These are phyloP conservation scores for Drosophila prosaltans DNA, from an alignment of 1,140 invertebrate species.

Conservation along the genomic window DNA sequence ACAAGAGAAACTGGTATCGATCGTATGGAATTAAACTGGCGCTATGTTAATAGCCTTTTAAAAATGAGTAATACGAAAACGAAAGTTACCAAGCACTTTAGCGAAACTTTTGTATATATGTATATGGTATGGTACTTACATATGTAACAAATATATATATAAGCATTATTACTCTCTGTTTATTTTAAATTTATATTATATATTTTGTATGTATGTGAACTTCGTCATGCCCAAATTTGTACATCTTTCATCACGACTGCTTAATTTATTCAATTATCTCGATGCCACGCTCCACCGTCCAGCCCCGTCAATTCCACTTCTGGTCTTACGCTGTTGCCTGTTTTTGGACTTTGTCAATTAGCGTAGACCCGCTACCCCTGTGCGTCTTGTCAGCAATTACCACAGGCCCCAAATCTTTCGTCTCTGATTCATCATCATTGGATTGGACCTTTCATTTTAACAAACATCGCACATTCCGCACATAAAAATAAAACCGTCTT, in stretches of 20 bases:
- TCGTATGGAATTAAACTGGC: neutral
- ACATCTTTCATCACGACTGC: slow-evolving; percentile 8
- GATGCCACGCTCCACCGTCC: slow-evolving; percentile 6
- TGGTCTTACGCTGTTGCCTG: slow-evolving; percentile 7
- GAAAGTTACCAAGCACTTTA: neutral
- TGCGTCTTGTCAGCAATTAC: neutral
- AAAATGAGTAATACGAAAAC: neutral
- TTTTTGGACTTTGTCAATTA: slow-evolving; percentile 9
- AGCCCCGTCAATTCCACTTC: slow-evolving; percentile 3
- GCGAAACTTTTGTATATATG: neutral
- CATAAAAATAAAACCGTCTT: slow-evolving; percentile 8
- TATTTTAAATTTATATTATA: neutral
- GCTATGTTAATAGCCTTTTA: neutral
- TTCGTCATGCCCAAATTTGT: slow-evolving; percentile 13
- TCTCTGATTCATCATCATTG: slow-evolving; percentile 5
- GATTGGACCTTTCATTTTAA: slow-evolving; percentile 9
- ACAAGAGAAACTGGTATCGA: neutral
- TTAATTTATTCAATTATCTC: slow-evolving; percentile 14
- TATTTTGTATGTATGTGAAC: slow-evolving; percentile 1
- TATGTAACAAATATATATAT: neutral
- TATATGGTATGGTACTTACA: neutral
- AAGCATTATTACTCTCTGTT: neutral
- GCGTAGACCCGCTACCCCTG: neutral
- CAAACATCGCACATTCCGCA: slow-evolving; percentile 8
- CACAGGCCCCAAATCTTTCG: neutral